Percentiles rank a stretch among this genome's conserved stretches.
These are phyloP conservation scores for Gymnogyps californianus DNA, from an alignment of 2,113 vertebrate genomes.

Conservation along the genomic window DNA sequence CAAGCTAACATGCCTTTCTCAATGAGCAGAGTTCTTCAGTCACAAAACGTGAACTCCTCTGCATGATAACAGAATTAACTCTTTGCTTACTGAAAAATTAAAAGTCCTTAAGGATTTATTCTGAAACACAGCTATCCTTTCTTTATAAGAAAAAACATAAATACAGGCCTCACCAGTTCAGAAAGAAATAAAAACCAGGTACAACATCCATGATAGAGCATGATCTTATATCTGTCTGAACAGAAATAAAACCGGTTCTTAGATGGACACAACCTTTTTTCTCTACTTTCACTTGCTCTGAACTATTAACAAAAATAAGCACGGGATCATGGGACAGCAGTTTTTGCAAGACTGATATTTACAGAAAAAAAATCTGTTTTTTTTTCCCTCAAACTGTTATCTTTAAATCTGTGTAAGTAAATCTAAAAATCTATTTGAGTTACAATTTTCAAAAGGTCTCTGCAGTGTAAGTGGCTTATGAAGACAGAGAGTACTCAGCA, in stretches of 20 bases:
- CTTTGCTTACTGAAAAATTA: neutral
- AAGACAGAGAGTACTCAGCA: neutral
- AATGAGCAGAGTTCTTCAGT: neutral
- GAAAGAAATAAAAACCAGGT: neutral
- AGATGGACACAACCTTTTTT: neutral
- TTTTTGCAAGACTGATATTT: neutral
- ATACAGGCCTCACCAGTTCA: neutral
- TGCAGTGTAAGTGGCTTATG: neutral
- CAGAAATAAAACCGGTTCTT: neutral
- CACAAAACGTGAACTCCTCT: conserved; percentile 2
- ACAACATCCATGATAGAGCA: neutral
- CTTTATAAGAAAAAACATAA: neutral
- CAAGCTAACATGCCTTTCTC: neutral
- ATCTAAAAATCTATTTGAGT: neutral
- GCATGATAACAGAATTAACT: neutral
- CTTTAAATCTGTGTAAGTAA: neutral
- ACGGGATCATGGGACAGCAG: neutral
- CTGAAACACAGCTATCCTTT: neutral
- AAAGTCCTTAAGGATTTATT: neutral
- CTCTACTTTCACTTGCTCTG: neutral
- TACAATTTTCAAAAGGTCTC: neutral
- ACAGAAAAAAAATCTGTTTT: neutral
- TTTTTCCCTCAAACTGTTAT: neutral
- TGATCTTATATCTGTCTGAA: neutral
- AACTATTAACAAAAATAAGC: neutral